Percentiles rank a stretch among this genome's conserved stretches.
Conservation (phyloP, 2,888 invertebrate species). For the Agrochola litura region DNA sequence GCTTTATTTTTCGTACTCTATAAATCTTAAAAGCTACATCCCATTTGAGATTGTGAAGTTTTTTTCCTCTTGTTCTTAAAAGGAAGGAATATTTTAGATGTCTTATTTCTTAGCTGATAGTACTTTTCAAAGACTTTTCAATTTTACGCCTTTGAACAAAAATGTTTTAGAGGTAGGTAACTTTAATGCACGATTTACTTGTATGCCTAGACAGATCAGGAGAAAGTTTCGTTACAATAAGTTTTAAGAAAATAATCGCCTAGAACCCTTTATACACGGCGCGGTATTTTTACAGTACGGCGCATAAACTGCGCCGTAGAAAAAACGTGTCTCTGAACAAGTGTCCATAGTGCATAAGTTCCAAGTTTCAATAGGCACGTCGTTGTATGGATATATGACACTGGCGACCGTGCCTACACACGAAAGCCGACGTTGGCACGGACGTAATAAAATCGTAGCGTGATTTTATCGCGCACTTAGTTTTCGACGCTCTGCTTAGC, state of each 20-base stretch:
- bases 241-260: not conserved
- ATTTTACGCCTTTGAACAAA: not conserved
- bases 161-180: not conserved
- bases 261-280: not conserved
- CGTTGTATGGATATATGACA: too few species aligned
- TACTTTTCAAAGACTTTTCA: not conserved
- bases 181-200: not conserved
- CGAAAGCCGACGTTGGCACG: too few species aligned
- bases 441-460: too few species aligned
- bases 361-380: too few species aligned
- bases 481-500: too few species aligned
- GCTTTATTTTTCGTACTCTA: conserved; percentile 39
- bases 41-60: conserved; percentile 40
- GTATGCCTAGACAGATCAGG: too few species aligned
- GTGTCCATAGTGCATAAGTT: too few species aligned
- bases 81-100: conserved; percentile 11
- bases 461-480: too few species aligned
- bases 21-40: conserved; percentile 52
- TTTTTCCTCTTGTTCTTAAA: conserved; percentile 16
- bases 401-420: too few species aligned
- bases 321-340: too few species aligned
- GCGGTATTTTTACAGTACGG: too few species aligned
- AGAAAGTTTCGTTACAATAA: not conserved
- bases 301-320: too few species aligned
- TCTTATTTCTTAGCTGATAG: not conserved